A percentile compares a stretch with the other conserved stretches of the same genome.
These are phyloP conservation scores for Artibeus jamaicensis DNA, from an alignment of 2,797 vertebrate species.

Conservation along the genomic window DNA sequence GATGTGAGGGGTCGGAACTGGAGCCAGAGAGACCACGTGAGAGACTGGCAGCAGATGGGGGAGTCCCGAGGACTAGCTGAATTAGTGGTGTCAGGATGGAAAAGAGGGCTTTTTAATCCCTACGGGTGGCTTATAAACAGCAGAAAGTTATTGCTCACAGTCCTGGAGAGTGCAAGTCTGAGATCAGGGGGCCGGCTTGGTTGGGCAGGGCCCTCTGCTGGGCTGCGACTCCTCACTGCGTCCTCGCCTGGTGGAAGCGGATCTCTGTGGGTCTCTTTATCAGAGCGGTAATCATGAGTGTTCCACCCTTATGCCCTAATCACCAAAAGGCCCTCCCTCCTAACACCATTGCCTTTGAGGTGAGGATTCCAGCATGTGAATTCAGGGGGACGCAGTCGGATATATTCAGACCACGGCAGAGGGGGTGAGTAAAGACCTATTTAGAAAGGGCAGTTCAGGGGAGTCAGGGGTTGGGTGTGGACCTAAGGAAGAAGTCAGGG, in stretches of 20 bases:
- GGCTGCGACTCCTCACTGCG: not conserved
- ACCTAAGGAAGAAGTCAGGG: not conserved
- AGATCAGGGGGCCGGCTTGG: not conserved
- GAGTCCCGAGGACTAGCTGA: not conserved
- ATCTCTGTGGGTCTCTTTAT: not conserved
- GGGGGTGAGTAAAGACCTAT: not conserved
- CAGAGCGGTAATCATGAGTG: not conserved
- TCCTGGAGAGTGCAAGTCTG: not conserved
- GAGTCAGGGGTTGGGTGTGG: not conserved
- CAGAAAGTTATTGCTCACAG: not conserved
- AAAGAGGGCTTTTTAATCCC: not conserved
- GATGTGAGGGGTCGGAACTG: not conserved
- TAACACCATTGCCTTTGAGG: not conserved
- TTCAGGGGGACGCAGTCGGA: not conserved
- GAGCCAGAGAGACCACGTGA: not conserved
- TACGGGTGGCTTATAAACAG: not conserved
- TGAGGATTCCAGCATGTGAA: not conserved
- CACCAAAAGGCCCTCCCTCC: not conserved
- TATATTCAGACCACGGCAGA: not conserved
- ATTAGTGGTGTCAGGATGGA: not conserved
- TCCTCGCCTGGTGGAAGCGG: not conserved
- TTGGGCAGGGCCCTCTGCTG: not conserved
- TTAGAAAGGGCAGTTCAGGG: not conserved
- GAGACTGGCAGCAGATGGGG: not conserved
- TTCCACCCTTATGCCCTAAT: not conserved